A percentile compares a stretch with the other conserved stretches of the same genome.
Evolutionary conservation across 2,113 vertebrate genomes (phyloP).

Genomic region (Ciconia boyciana): DNA sequence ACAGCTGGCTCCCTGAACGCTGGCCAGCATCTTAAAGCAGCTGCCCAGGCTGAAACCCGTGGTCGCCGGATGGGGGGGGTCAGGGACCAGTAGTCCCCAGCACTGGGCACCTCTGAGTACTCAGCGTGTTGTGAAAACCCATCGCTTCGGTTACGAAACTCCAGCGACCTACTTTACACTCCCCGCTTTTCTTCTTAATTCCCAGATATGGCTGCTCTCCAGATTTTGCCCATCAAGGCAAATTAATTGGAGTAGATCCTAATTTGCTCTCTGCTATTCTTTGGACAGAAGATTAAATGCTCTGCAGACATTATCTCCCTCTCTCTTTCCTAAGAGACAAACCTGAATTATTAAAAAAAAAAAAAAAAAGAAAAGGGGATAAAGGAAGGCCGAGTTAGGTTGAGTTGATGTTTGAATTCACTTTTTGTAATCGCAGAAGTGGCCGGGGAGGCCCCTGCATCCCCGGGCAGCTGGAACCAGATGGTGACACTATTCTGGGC

Average conservation of each 20-base stretch:
- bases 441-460: neutral
- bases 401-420: neutral
- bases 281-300: slow-evolving; percentile 75
- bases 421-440: neutral
- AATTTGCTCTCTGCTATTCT: slow-evolving; percentile 76
- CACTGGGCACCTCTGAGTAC: rapidly evolving
- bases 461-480: neutral
- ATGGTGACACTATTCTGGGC: neutral
- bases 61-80: rapidly evolving
- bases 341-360: slow-evolving; percentile 22
- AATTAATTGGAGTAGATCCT: slow-evolving; percentile 68
- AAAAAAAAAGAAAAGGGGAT: neutral
- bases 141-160: slow-evolving; percentile 42
- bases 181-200: slow-evolving; percentile 71
- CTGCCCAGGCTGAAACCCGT: rapidly evolving
- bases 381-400: neutral
- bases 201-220: slow-evolving; percentile 67
- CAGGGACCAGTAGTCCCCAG: rapidly evolving
- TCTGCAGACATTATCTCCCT: slow-evolving; percentile 70
- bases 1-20: rapidly evolving
- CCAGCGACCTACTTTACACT: slow-evolving; percentile 72
- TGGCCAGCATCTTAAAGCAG: neutral
- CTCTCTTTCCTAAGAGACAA: slow-evolving; percentile 2
- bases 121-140: neutral
- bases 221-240: slow-evolving; percentile 67